These are phyloP conservation scores for Erannis defoliaria DNA, from an alignment of 2,888 invertebrate genomes.

Conservation along the genomic window DNA sequence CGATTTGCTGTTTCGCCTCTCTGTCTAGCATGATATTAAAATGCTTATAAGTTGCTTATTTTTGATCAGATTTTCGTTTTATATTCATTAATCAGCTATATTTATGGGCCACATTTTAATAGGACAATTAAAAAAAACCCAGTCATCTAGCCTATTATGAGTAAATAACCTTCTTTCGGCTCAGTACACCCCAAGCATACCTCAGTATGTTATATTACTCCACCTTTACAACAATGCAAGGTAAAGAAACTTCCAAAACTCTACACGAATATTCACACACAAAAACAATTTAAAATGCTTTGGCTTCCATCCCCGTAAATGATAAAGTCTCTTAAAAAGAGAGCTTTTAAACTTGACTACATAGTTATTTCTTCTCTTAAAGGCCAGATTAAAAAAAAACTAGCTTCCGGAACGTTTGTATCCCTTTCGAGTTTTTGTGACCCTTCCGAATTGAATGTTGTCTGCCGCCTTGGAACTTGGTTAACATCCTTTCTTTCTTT, in stretches of 20 bases:
- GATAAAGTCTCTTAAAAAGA: slow-evolving; percentile 3
- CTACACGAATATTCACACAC: not conserved
- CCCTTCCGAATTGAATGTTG: slow-evolving; percentile 30
- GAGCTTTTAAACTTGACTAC: slow-evolving; percentile 6
- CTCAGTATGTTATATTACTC: too few species aligned
- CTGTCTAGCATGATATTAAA: too few species aligned
- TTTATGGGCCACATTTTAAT: too few species aligned
- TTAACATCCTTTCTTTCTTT: not conserved
- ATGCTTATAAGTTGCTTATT: too few species aligned
- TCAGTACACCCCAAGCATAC: too few species aligned
- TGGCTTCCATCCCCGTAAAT: slow-evolving; percentile 29
- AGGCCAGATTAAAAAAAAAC: not conserved
- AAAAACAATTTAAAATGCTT: slow-evolving; percentile 40
- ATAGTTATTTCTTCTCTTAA: not conserved
- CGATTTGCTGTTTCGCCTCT: too few species aligned
- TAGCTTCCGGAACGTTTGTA: slow-evolving; percentile 19
- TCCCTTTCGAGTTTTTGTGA: slow-evolving; percentile 9
- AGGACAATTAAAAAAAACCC: too few species aligned
- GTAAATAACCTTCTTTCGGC: too few species aligned
- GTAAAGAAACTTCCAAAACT: not conserved
- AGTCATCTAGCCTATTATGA: too few species aligned
- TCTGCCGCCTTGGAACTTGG: slow-evolving; percentile 25
- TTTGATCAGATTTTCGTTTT: too few species aligned
- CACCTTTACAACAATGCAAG: too few species aligned
- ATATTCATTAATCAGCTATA: too few species aligned